These are phyloP conservation scores for Brachyalestes nurse DNA, from an alignment of 2,797 vertebrate genomes.

Conservation along the genomic window DNA sequence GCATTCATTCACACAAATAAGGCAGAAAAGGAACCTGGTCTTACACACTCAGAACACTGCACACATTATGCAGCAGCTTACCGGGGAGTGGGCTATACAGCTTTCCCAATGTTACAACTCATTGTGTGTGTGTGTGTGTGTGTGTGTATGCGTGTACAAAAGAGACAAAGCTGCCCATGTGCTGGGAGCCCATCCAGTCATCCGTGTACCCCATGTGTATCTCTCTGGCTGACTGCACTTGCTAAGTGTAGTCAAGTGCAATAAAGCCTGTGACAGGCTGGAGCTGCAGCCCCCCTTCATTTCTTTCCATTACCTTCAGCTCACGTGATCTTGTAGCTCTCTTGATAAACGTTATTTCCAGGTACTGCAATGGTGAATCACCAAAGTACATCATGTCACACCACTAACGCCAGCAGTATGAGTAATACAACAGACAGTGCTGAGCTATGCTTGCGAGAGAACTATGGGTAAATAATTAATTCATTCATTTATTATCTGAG, in stretches of 20 bases:
- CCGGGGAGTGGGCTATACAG: background rate
- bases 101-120: background rate
- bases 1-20: constrained; percentile 15
- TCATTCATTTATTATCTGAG: too few species aligned
- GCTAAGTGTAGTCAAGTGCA: constrained; percentile 71
- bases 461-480: too few species aligned
- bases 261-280: constrained; percentile 70
- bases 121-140: constrained; percentile 20
- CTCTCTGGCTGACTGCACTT: constrained; percentile 66
- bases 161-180: constrained; percentile 51
- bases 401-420: too few species aligned
- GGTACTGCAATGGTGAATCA: too few species aligned
- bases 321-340: constrained; percentile 2
- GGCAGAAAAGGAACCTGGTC: background rate
- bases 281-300: constrained; percentile 60
- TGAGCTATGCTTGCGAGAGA: too few species aligned
- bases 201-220: constrained; percentile 52
- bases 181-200: constrained; percentile 47
- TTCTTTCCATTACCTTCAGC: constrained; percentile 36
- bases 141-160: constrained; percentile 1
- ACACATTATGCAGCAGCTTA: constrained; percentile 11
- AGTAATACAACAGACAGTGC: too few species aligned
- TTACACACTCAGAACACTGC: background rate
- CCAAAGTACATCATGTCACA: too few species aligned
- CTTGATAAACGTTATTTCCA: too few species aligned